Evolutionary conservation across 1,140 invertebrate species (phyloP).

Genomic region (Magallana gigas): DNA sequence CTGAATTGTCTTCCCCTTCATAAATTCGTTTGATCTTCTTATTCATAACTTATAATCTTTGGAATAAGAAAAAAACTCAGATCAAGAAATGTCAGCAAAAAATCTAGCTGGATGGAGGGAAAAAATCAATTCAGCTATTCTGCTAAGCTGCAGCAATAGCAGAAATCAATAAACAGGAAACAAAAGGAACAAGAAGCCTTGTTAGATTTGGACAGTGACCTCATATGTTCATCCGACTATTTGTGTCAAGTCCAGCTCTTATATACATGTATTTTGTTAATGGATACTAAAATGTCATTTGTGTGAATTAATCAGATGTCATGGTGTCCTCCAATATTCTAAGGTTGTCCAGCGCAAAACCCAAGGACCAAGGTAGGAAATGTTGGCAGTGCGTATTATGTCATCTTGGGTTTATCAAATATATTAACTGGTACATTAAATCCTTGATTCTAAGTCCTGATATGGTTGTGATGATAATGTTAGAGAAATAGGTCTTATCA

Average conservation of each 20-base stretch:
- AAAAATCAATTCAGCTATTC: not conserved
- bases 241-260: not conserved
- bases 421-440: not conserved
- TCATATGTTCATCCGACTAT: not conserved
- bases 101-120: not conserved
- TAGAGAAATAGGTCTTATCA: no score
- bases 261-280: not conserved
- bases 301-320: slow-evolving; percentile 1
- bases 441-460: not conserved
- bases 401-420: not conserved
- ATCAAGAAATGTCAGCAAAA: no score
- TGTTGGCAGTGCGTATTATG: not conserved
- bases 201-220: not conserved
- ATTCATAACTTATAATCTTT: no score
- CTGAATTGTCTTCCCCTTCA: no score
- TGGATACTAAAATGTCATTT: not conserved
- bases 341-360: slow-evolving; percentile 15
- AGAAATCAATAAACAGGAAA: slow-evolving; percentile 5
- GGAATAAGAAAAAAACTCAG: no score
- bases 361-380: slow-evolving; percentile 13
- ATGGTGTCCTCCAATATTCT: slow-evolving; percentile 33
- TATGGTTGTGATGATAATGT: no score
- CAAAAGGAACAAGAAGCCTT: not conserved
- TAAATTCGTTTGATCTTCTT: no score
- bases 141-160: not conserved